Percentiles rank a stretch among this genome's conserved stretches.
Conservation (phyloP, 2,888 invertebrate species). For the Cryptus viduatorius region DNA sequence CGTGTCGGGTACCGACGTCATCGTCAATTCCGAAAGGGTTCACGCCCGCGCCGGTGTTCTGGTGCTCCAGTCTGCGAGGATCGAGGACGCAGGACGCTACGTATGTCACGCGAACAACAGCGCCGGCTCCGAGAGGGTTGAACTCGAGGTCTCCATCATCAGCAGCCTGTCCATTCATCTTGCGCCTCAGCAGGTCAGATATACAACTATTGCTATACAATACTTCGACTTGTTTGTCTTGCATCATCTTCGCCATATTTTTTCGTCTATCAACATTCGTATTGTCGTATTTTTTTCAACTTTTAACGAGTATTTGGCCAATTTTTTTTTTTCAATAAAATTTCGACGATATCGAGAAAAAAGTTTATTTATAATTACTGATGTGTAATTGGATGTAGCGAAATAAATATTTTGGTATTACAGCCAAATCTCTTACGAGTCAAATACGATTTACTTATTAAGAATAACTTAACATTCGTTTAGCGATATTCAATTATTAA, state of each 20-base stretch:
- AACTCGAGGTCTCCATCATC: conserved; percentile 83
- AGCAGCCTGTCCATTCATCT: conserved; percentile 83
- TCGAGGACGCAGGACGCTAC: conserved; percentile 94
- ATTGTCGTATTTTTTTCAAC: not conserved
- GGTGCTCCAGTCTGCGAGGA: conserved; percentile 84
- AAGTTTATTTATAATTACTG: not conserved
- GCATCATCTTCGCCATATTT: not conserved
- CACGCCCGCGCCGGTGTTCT: conserved; percentile 84
- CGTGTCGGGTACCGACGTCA: conserved; percentile 81
- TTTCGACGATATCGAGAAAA: not conserved
- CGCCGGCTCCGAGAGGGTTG: conserved; percentile 88
- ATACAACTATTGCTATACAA: conserved; percentile 15
- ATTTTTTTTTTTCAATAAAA: too few relatives aligned
- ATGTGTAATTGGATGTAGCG: too few relatives aligned
- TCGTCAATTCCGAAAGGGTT: conserved; percentile 83
- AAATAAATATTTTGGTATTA: too few relatives aligned
- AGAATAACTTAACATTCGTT: too few relatives aligned
- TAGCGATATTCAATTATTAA: too few relatives aligned
- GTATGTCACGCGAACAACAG: conserved; percentile 96
- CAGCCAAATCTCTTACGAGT: too few relatives aligned
- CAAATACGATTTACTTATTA: too few relatives aligned
- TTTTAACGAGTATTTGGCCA: not conserved
- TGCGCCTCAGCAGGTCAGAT: conserved; percentile 83
- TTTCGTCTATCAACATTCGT: not conserved
- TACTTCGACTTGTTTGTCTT: not conserved